Evolutionary conservation across 2,113 vertebrate species (phyloP), one percentile per base, ranked within the genome.

Genomic region (Carassius auratus): DNA sequence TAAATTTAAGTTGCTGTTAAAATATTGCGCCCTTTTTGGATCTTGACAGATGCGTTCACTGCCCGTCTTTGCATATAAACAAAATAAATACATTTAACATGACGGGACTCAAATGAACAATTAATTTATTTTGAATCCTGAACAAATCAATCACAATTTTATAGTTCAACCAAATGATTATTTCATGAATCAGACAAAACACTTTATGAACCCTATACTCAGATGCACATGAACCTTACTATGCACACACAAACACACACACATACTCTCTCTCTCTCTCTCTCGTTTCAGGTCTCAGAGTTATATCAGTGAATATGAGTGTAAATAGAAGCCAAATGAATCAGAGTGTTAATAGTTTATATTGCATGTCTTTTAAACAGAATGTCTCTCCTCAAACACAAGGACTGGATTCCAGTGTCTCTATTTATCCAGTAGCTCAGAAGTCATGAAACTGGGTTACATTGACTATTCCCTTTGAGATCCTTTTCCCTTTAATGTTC

Each of bases 371-470:
- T 59, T n/a, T 59, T 78, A 59, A 78, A n/a, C 30, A 59, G 55
- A 57, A 59, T 78, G 5, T 78, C 52, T 78, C 23, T 57, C 0
- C 3, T 42, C 55, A 38, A 61, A 61, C 48, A 55, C 30, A 30
- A 3, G 26, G 76, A 36, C 30, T 6, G 36, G 55, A 23, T 75
- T 38, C 23, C 33, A 68, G 26, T 8, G 52, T 57, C 61, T 48
- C 23, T 55, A 42, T 76, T 85, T n/a, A 33, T 83, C 76, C 76
- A 66, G 66, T 38, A 13, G 61, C 14, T 85, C 33, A 55, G 66
- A 76, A 83, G 76, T 76, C 90, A 90, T 85, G 86, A 92, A 94
- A 93, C 90, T 93, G 89, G 92, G 93, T 92, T 93, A 92, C 90
- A 79, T 89, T 90, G 91, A 90, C 87, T 83, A 89, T 87, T 93